Percentiles rank a stretch among this genome's conserved stretches.
Evolutionary conservation across 2,888 invertebrate species (phyloP).

Genomic region (Drosophila mulleri): DNA sequence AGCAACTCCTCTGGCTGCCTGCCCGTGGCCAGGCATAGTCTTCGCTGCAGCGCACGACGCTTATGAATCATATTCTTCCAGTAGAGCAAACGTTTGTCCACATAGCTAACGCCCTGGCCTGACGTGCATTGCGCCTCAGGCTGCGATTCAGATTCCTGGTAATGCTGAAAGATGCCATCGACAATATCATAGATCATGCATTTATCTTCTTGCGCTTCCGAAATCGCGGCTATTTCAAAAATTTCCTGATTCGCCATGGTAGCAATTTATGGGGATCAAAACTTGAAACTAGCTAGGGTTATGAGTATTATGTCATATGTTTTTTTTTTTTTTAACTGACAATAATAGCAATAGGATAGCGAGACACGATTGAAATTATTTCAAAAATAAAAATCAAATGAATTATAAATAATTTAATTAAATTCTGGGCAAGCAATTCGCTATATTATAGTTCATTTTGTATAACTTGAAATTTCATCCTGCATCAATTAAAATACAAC

Average conservation of each 20-base stretch:
- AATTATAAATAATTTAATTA: too few relatives aligned
- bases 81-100: conserved; percentile 73
- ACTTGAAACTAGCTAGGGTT: neutral
- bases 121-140: neutral
- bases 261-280: neutral
- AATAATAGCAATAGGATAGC: neutral
- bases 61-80: conserved; percentile 73
- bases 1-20: conserved; percentile 52
- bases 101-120: conserved; percentile 28
- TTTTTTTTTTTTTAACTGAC: conserved; percentile 3
- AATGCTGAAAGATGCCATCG: conserved; percentile 29
- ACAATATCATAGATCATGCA: conserved; percentile 33
- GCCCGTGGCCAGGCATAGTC: conserved; percentile 28
- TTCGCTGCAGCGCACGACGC: conserved; percentile 50
- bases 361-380: neutral
- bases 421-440: neutral
- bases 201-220: neutral
- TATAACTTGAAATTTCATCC: conserved; percentile 14
- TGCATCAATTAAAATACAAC: neutral
- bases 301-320: neutral
- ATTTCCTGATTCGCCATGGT: neutral
- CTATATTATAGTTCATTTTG: neutral
- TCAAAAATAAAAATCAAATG: neutral
- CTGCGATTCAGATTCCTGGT: conserved; percentile 13
- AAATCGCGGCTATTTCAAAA: too few relatives aligned